These are phyloP conservation scores for Mionectes macconnelli DNA, from an alignment of 2,113 vertebrate species.

Conservation along the genomic window DNA sequence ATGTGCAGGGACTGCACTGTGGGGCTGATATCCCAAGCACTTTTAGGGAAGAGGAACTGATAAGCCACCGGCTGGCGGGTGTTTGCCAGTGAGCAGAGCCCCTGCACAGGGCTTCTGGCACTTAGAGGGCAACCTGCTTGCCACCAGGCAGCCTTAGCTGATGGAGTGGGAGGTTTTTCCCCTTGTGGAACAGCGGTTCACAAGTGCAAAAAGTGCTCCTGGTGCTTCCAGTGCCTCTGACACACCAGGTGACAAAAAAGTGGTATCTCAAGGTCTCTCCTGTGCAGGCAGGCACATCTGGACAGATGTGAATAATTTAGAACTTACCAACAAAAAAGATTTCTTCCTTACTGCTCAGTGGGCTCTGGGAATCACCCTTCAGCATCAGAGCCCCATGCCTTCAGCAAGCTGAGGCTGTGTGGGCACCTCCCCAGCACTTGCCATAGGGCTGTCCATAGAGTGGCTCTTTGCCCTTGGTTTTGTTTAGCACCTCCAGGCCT, in stretches of 20 bases:
- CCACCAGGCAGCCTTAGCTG: not conserved
- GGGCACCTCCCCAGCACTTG: not conserved
- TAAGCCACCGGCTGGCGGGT: fast-evolving
- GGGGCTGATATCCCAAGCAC: not conserved
- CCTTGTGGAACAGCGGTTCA: not conserved
- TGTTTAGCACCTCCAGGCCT: not conserved
- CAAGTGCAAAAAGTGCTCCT: not conserved
- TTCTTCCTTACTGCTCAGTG: not conserved
- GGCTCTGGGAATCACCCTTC: not conserved
- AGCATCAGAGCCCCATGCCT: not conserved
- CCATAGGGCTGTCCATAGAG: not conserved
- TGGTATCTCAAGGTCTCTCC: not conserved
- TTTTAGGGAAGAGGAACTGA: not conserved
- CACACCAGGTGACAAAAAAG: not conserved
- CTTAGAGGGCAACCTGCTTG: not conserved
- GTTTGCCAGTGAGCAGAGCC: not conserved
- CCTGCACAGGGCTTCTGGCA: not conserved
- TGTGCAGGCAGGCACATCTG: fast-evolving
- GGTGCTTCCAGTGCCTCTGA: not conserved
- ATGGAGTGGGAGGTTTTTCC: fast-evolving
- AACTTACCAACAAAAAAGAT: not conserved
- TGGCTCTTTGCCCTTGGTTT: not conserved
- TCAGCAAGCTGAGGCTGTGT: fast-evolving
- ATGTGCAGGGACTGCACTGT: not conserved
- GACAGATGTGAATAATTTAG: not conserved